Conservation (phyloP, 2,797 vertebrate genomes). For the Poeciliopsis gracilis region DNA sequence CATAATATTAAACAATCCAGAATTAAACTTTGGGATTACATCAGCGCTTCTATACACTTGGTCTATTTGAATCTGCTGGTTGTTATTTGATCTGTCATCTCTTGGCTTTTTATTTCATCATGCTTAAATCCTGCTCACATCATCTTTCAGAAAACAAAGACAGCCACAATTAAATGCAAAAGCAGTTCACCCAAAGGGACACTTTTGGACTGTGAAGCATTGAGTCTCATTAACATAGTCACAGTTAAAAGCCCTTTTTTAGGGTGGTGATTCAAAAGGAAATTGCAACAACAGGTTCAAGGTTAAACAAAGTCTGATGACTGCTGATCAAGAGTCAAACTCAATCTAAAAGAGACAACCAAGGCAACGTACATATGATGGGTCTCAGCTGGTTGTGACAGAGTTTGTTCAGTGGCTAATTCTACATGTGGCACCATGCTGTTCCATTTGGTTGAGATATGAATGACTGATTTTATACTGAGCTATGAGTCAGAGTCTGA, state of each 20-base stretch:
- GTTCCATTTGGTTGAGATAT: conserved; percentile 22
- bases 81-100: conserved; percentile 27
- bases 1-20: not conserved
- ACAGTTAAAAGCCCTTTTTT: conserved; percentile 36
- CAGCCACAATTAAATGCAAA: conserved; percentile 17
- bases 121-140: conserved; percentile 28
- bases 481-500: conserved; percentile 6
- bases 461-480: conserved; percentile 23
- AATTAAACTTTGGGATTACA: not conserved
- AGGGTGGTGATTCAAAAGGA: conserved; percentile 22
- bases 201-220: conserved; percentile 11
- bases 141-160: conserved; percentile 43
- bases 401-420: conserved; percentile 29
- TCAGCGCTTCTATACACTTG: not conserved
- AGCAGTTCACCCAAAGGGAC: conserved; percentile 24
- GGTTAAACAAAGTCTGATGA: conserved; percentile 25
- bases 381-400: conserved; percentile 28
- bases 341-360: conserved; percentile 10
- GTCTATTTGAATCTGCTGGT: conserved; percentile 19
- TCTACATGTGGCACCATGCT: conserved; percentile 21
- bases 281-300: conserved; percentile 30
- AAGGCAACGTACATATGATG: conserved; percentile 23
- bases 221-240: conserved; percentile 39
- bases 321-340: conserved; percentile 33
- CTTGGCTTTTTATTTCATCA: conserved; percentile 57